Evolutionary conservation across 2,113 vertebrate genomes (phyloP).

Genomic region (Nothoprocta perdicaria): DNA sequence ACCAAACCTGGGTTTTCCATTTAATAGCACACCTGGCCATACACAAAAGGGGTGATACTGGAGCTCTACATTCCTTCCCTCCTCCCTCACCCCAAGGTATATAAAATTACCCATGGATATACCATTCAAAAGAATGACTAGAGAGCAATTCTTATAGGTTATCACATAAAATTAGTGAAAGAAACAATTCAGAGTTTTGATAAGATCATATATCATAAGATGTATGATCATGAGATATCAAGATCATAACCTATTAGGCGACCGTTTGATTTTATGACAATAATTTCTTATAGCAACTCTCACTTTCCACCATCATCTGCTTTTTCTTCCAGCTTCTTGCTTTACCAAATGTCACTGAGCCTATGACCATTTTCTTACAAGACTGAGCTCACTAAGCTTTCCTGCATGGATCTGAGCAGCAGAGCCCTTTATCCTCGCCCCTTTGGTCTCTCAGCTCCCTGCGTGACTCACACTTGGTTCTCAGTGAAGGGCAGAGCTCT

Average conservation of each 20-base stretch:
- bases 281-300: neutral
- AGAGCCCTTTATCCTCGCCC: neutral
- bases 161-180: neutral
- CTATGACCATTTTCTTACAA: neutral
- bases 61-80: neutral
- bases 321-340: neutral
- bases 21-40: neutral
- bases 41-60: neutral
- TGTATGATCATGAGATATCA: too few species aligned
- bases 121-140: neutral
- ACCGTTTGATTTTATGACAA: neutral
- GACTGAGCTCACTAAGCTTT: neutral
- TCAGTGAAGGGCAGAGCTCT: neutral
- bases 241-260: neutral
- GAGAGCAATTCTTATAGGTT: neutral
- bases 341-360: neutral
- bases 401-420: neutral
- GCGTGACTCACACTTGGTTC: neutral
- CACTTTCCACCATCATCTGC: neutral
- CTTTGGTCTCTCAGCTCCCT: neutral
- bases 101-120: neutral
- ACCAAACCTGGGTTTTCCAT: neutral
- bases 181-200: neutral
- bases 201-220: neutral
- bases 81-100: accelerated